Conservation (phyloP, 1,140 invertebrate genomes). For the Sweltsa coloradensis region DNA sequence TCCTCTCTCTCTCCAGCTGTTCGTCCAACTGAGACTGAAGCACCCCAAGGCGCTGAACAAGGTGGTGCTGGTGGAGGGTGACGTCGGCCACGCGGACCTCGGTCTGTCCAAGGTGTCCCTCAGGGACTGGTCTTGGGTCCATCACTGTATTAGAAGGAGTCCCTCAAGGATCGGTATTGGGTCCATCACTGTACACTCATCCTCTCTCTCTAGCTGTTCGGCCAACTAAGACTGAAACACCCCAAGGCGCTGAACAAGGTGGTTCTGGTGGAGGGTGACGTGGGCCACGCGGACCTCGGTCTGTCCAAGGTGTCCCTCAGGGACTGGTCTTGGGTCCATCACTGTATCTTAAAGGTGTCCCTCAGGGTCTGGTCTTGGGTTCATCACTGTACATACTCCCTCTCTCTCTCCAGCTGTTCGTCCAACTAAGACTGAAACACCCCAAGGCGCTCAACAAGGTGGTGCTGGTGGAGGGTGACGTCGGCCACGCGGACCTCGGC, state of each 20-base stretch:
- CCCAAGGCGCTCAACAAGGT: constrained; percentile 45
- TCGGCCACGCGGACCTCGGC: constrained; percentile 46
- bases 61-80: constrained; percentile 47
- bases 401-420: constrained; percentile 36
- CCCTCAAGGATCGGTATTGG: too few species aligned
- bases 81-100: constrained; percentile 49
- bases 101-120: too few species aligned
- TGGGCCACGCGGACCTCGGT: too few species aligned
- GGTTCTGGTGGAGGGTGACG: constrained; percentile 49
- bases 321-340: too few species aligned
- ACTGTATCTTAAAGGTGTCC: too few species aligned
- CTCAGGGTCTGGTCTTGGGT: too few species aligned
- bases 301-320: too few species aligned
- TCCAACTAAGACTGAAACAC: constrained; percentile 32
- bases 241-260: constrained; percentile 45
- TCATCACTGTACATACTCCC: neutral
- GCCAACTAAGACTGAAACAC: constrained; percentile 32
- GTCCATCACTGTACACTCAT: too few species aligned
- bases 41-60: constrained; percentile 41
- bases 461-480: constrained; percentile 49
- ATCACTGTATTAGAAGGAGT: too few species aligned
- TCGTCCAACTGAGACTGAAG: constrained; percentile 34
- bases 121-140: too few species aligned
- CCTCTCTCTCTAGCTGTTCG: constrained; percentile 47
- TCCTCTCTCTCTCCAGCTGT: constrained; percentile 32